Conservation (phyloP, 2,113 vertebrate species). For the Phycodurus eques region DNA sequence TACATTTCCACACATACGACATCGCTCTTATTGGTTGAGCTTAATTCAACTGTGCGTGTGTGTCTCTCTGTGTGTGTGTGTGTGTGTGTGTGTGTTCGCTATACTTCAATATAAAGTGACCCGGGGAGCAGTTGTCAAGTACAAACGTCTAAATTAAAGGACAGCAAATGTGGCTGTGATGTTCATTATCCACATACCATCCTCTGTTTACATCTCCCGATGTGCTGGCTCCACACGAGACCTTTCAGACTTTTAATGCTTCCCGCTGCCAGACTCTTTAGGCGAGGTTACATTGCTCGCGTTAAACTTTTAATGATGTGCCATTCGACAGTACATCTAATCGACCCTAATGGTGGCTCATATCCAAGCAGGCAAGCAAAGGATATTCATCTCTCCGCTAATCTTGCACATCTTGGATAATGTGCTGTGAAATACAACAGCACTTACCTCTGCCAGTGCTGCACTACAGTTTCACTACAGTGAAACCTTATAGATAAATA, state of each 20-base stretch:
- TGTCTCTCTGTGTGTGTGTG: neutral
- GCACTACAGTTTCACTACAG: neutral
- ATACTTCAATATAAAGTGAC: slow-evolving; percentile 24
- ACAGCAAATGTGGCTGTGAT: neutral
- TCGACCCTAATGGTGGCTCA: neutral
- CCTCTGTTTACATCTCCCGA: slow-evolving; percentile 15
- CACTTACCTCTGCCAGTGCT: neutral
- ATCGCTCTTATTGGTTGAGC: slow-evolving; percentile 38
- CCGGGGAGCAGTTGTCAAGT: slow-evolving; percentile 10
- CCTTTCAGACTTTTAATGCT: slow-evolving; percentile 10
- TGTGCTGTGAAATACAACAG: neutral
- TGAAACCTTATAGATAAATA: neutral
- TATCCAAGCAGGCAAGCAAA: neutral
- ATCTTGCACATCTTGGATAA: neutral
- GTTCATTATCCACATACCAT: slow-evolving; percentile 23
- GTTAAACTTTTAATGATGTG: neutral
- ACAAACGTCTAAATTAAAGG: slow-evolving; percentile 43
- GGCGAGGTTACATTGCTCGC: neutral
- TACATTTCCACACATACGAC: slow-evolving; percentile 23
- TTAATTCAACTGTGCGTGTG: slow-evolving; percentile 39
- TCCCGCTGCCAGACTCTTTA: neutral
- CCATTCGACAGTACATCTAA: neutral
- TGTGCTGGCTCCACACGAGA: neutral
- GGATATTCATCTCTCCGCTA: neutral
- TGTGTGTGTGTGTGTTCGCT: neutral